Percentiles rank a stretch among this genome's conserved stretches.
Evolutionary conservation across 2,888 invertebrate genomes (phyloP).

Genomic region (Leptopilina myrica): DNA sequence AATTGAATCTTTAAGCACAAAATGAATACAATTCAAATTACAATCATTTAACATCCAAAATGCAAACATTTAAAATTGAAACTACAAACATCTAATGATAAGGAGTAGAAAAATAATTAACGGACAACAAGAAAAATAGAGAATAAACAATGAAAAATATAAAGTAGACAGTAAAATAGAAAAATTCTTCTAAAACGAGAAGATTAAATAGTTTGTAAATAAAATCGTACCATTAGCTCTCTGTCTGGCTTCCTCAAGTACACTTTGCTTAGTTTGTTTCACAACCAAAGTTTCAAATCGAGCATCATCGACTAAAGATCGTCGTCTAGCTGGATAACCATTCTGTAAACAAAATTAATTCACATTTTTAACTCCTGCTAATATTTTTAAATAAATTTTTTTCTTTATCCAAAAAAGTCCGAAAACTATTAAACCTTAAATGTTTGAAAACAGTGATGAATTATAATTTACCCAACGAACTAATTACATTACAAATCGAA

Average conservation of each 20-base stretch:
- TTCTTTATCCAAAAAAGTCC: too few relatives aligned
- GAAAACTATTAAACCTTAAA: too few relatives aligned
- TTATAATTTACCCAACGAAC: too few relatives aligned
- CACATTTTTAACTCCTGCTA: too few relatives aligned
- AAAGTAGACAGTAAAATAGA: background rate
- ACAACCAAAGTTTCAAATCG: constrained; percentile 97
- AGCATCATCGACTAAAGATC: constrained; percentile 98
- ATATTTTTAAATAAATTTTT: too few relatives aligned
- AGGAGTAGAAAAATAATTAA: background rate
- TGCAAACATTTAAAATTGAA: constrained; percentile 37
- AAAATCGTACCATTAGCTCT: constrained; percentile 88
- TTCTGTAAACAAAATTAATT: constrained; percentile 83
- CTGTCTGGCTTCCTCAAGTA: constrained; percentile 92
- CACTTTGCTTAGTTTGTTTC: constrained; percentile 95
- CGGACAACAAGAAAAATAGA: constrained; percentile 26
- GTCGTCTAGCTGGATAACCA: constrained; percentile 96
- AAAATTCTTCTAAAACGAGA: too few relatives aligned
- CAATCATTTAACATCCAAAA: constrained; percentile 33
- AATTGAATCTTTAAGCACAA: too few relatives aligned
- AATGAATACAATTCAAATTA: too few relatives aligned
- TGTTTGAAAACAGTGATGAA: too few relatives aligned
- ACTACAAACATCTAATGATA: constrained; percentile 26
- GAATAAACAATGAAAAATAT: constrained; percentile 45
- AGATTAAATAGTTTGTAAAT: background rate
- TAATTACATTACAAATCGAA: background rate